Evolutionary conservation across 2,888 invertebrate genomes (phyloP).

Genomic region (Bursaphelenchus okinawaensis): DNA sequence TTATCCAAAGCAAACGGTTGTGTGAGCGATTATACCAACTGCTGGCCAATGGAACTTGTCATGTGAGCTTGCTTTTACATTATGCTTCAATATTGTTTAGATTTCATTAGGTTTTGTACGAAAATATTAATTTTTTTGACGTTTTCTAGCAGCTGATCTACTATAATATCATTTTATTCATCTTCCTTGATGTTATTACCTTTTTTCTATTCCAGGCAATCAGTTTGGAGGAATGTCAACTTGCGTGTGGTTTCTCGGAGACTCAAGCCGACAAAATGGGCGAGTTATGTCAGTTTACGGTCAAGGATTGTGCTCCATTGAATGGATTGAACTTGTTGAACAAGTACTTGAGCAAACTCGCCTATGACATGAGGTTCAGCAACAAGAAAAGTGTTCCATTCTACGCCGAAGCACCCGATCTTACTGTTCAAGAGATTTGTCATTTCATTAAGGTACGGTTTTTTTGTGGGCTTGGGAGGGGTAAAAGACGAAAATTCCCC

Average conservation of each 20-base stretch:
- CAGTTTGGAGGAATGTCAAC: constrained; percentile 1
- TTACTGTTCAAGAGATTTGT: constrained; percentile 1
- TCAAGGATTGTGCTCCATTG: constrained; percentile 10
- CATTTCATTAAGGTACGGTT: constrained; percentile 10
- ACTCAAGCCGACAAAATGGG: not conserved
- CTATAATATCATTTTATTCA: no score
- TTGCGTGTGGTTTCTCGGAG: constrained; percentile 8
- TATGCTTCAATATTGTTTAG: not conserved
- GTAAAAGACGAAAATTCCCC: no score
- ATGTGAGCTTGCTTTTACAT: not conserved
- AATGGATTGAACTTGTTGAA: constrained; percentile 2
- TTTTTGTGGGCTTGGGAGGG: no score
- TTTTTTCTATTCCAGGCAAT: constrained; percentile 10
- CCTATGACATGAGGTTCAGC: constrained; percentile 9
- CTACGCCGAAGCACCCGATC: constrained; percentile 9
- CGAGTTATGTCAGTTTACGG: constrained; percentile 11
- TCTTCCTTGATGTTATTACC: no score
- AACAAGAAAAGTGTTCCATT: constrained; percentile 2
- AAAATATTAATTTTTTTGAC: no score
- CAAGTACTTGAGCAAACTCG: constrained; percentile 9
- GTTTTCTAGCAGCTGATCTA: no score
- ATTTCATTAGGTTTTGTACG: not conserved
- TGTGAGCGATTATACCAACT: constrained; percentile 7
- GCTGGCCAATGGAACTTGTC: constrained; percentile 8
- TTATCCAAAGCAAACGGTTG: not conserved